Evolutionary conservation across 2,113 vertebrate genomes (phyloP).

Genomic region (Barnardius zonarius): DNA sequence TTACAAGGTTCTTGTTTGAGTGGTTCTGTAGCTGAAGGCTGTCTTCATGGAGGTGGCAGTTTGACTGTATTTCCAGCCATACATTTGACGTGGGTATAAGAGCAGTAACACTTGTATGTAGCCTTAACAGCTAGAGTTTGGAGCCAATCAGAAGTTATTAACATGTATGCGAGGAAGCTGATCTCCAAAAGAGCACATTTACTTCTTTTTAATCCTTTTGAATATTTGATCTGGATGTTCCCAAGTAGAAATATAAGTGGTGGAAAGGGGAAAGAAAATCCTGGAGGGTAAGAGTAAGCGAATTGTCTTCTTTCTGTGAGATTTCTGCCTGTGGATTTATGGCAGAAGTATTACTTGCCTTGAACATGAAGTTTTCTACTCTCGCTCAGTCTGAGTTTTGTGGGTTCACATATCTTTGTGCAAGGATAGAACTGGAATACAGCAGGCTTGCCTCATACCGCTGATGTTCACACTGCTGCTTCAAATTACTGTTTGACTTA

Average conservation of each 20-base stretch:
- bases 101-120: neutral
- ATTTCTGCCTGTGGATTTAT: neutral
- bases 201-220: neutral
- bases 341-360: neutral
- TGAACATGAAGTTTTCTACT: neutral
- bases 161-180: fast-evolving
- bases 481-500: conserved; percentile 54
- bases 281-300: neutral
- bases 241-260: neutral
- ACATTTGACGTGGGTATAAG: neutral
- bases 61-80: neutral
- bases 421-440: neutral
- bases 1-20: neutral
- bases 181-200: neutral
- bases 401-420: neutral
- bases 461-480: neutral
- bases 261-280: neutral
- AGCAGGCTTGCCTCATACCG: neutral
- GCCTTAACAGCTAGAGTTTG: neutral
- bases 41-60: neutral
- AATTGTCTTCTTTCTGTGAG: neutral
- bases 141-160: neutral
- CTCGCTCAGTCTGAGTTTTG: neutral
- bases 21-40: neutral
- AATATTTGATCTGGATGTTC: conserved; percentile 10